Base-by-base conservation (phyloP, 2,797 vertebrate genomes). In the Lepus townsendii region DNA sequence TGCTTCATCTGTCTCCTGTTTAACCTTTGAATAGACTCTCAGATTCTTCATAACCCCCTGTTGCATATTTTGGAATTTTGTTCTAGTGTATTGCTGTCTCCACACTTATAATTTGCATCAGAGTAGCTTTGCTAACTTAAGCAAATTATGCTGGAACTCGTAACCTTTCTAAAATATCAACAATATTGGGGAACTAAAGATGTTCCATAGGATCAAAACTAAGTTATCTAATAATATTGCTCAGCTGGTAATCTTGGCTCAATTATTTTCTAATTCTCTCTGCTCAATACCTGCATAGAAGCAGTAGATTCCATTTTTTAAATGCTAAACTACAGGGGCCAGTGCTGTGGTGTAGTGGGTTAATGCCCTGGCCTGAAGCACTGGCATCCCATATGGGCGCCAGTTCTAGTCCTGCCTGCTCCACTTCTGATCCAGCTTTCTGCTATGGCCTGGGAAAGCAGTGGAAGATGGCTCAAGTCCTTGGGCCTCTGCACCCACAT, bases 161-260 rank as follows among this genome's bases (percentile, higher is more conserved):
- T 80, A 89, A 79, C 12, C 24, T 69, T 95, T 94, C 24, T 6
- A 83, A 91, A 93, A 32, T 86, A 95, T 60, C 66, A 92, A 76
- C 19, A 80, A 65, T 69, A 62, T 73, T 12, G 92, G 7, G n/a
- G 6, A 94, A 60, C 77, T 71, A 38, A 57, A 73, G 50, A 76
- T 47, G 11, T 94, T 93, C 78, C 82, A 80, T 54, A 35, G 10
- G n/a, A 52, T 91, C 4, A n/a, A 73, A 17, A 85, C 10, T 84
- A 62, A 91, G 22, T 85, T 86, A 66, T 76, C 35, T 76, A 62
- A 83, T 77, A 91, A 90, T 84, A 80, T 80, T 93, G 10, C 20
- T 35, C 24, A 76, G 13, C 12, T 89, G 13, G 17, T 69, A 90
- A 87, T 10, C 83, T 62, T 71, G 73, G 20, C 35, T 90, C 88